phyloP scores from a whole-genome alignment of 1,140 invertebrate species.

The Ephestia elutella region DNA sequence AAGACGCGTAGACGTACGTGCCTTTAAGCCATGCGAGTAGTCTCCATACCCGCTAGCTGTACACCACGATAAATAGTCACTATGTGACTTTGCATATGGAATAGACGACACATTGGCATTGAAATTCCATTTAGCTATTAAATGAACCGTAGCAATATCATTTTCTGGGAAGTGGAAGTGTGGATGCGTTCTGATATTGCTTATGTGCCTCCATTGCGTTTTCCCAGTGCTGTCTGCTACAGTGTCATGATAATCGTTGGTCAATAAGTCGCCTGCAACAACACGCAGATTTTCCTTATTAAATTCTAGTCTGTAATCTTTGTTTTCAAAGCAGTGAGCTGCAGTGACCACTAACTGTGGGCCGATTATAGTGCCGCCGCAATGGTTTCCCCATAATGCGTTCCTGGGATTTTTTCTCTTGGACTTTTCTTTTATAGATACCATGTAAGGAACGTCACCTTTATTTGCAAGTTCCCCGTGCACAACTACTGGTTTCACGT shows the following conservation, averaged over 20 bases:
- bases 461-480: slow-evolving; percentile 13
- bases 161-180: slow-evolving; percentile 41
- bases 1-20: slow-evolving; percentile 25
- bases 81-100: slow-evolving; percentile 22
- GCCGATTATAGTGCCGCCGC: slow-evolving; percentile 49
- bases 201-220: slow-evolving; percentile 39
- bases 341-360: slow-evolving; percentile 36
- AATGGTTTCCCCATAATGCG: slow-evolving; percentile 40
- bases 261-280: slow-evolving; percentile 39
- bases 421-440: slow-evolving; percentile 30
- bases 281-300: slow-evolving; percentile 27
- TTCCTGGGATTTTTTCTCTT: slow-evolving; percentile 11
- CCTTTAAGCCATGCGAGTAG: slow-evolving; percentile 12
- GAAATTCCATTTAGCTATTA: slow-evolving; percentile 28
- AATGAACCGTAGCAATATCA: slow-evolving; percentile 41
- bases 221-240: slow-evolving; percentile 26
- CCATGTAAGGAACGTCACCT: slow-evolving; percentile 22
- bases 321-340: slow-evolving; percentile 49
- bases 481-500: slow-evolving; percentile 21
- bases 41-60: slow-evolving; percentile 40
- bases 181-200: slow-evolving; percentile 26
- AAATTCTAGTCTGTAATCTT: slow-evolving; percentile 34
- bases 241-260: too few species aligned
- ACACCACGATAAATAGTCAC: slow-evolving; percentile 35
- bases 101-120: slow-evolving; percentile 30